These are phyloP conservation scores for Erpornis zantholeuca DNA, from an alignment of 2,113 vertebrate species.

Conservation along the genomic window DNA sequence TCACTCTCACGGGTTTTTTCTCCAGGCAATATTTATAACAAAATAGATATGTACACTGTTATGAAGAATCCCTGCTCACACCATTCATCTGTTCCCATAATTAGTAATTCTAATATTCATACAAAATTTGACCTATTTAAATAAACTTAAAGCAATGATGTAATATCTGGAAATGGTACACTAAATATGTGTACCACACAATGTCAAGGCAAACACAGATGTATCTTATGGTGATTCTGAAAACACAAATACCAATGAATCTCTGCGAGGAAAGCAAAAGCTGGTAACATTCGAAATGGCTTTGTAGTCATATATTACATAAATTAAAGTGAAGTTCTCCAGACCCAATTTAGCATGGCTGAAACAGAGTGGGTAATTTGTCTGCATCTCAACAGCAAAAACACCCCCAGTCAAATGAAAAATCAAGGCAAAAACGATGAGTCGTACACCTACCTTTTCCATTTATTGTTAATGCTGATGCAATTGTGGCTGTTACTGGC, in stretches of 20 bases:
- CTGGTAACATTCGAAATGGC: neutral
- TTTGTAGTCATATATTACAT: neutral
- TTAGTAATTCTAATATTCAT: neutral
- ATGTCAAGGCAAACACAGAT: neutral
- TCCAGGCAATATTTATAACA: neutral
- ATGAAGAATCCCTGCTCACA: neutral
- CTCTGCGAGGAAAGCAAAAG: neutral
- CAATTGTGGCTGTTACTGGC: conserved; percentile 81
- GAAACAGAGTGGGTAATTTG: neutral
- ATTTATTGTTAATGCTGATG: conserved; percentile 79
- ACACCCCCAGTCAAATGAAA: neutral
- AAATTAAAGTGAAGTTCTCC: neutral
- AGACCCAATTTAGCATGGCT: neutral
- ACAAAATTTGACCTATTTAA: neutral
- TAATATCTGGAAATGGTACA: neutral
- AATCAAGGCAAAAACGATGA: neutral
- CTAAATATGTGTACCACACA: neutral
- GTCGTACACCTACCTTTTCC: conserved; percentile 80
- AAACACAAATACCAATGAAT: neutral
- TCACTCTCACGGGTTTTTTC: neutral
- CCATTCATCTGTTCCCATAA: neutral
- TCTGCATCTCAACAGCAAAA: neutral
- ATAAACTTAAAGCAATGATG: neutral
- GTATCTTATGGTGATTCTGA: neutral
- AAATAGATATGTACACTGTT: neutral